Evolutionary conservation across 2,888 invertebrate genomes (phyloP).

Genomic region (Folsomia candida): DNA sequence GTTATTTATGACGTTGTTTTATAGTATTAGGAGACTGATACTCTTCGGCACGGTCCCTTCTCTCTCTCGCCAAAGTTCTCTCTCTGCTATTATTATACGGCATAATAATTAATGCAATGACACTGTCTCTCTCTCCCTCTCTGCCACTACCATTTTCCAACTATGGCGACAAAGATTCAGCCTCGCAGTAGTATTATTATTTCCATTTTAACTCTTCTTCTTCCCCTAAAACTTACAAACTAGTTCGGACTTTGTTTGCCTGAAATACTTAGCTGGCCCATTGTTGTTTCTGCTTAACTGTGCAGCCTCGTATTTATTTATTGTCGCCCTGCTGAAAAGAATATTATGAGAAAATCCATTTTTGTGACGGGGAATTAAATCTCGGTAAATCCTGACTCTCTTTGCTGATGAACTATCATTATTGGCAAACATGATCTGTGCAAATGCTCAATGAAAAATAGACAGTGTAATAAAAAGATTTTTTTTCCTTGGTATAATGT

Average conservation of each 20-base stretch:
- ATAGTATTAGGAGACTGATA: constrained; percentile 24
- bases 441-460: too few relatives aligned
- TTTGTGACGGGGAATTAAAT: too few relatives aligned
- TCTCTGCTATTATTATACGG: constrained; percentile 11
- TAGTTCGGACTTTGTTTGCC: constrained; percentile 14
- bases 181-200: neutral
- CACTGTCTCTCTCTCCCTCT: constrained; percentile 1
- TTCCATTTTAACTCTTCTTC: constrained; percentile 1
- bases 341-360: too few relatives aligned
- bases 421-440: too few relatives aligned
- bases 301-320: too few relatives aligned
- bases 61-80: neutral
- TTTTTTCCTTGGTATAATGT: too few relatives aligned
- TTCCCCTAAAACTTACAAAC: constrained; percentile 2
- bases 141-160: neutral
- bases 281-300: too few relatives aligned
- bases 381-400: too few relatives aligned
- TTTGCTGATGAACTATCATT: too few relatives aligned
- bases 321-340: too few relatives aligned
- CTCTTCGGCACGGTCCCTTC: neutral
- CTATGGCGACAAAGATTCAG: neutral
- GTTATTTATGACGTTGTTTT: constrained; percentile 34
- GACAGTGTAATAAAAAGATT: too few relatives aligned
- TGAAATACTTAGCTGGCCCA: constrained; percentile 13
- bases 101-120: constrained; percentile 19